Evolutionary conservation across 2,797 vertebrate species (phyloP), one percentile per base, ranked within the genome.

Genomic region (Acestrorhynchus altus): DNA sequence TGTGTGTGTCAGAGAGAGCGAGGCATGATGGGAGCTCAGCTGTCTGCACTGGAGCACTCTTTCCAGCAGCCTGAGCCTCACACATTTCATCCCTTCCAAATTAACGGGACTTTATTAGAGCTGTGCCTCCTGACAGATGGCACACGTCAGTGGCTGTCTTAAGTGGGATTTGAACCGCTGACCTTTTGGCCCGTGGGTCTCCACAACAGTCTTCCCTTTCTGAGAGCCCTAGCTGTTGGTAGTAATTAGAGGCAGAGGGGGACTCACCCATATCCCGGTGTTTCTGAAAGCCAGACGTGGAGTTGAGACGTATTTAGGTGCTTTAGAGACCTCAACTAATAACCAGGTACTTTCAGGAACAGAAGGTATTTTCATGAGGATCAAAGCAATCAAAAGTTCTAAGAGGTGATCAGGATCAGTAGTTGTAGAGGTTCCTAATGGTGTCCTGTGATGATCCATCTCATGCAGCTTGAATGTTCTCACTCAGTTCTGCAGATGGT

Each of bases 71-170:
- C 69, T 87, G 83, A 84, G 85, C 89, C 89, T 88, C 85, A 74
- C 15, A 40, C 88, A 89, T 90, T 89, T 92, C 90, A 92, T 89
- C 88, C 85, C 90, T 88, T 92, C 84, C 83, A 85, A 90, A 92
- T 92, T 90, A 92, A 77, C 85, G 76, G 64, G 81, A 76, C 87
- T 88, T 92, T 90, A 92, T 91, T 86, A 89, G 84, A 83, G 81
- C 80, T 51, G 49, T 47, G 70, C 83, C 83, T 46, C 85, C 84
- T 89, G 91, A 92, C 90, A 93, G 91, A 92, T 83, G 88, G 89
- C 24, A 51, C 88, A 87, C 79, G 86, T 92, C 90, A 92, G 39
- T 88, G 84, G 57, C 68, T 76, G 84, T 84, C 85, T 89, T 90
- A 90, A 90, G 86, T 88, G 83, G 86, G 90, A 90, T 91, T 91